These are phyloP conservation scores for Dicyrtoma fusca DNA, from an alignment of 2,888 invertebrate genomes.

Conservation along the genomic window DNA sequence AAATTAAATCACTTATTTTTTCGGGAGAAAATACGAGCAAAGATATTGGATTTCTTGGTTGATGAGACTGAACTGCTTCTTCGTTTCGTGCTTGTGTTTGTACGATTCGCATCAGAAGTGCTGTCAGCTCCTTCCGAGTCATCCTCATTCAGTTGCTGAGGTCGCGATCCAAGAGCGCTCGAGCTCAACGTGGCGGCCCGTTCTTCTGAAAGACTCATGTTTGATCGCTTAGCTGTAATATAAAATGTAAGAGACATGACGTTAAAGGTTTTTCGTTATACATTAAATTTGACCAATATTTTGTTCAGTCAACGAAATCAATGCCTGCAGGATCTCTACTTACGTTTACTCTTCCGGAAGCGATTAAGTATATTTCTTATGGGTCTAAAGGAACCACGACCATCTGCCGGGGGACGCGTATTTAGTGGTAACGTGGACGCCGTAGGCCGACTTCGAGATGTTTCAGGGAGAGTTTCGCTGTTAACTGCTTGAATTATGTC, in stretches of 20 bases:
- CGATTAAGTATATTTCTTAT: slow-evolving; percentile 55
- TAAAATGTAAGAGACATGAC: slow-evolving; percentile 5
- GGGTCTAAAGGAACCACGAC: slow-evolving; percentile 39
- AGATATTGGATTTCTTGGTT: slow-evolving; percentile 29
- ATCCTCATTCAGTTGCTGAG: slow-evolving; percentile 14
- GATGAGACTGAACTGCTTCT: slow-evolving; percentile 9
- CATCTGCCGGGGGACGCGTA: slow-evolving; percentile 18
- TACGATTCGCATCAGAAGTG: neutral
- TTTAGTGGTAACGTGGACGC: slow-evolving; percentile 32
- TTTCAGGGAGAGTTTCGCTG: neutral
- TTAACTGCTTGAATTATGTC: slow-evolving; percentile 33
- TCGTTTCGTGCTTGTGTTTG: slow-evolving; percentile 12
- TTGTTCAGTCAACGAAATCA: too few species aligned
- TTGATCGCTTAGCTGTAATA: slow-evolving; percentile 28
- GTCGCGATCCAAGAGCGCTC: slow-evolving; percentile 7
- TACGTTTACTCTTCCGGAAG: slow-evolving; percentile 51
- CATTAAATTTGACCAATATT: too few species aligned
- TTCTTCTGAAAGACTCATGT: slow-evolving; percentile 30
- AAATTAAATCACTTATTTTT: slow-evolving; percentile 28
- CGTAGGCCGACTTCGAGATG: slow-evolving; percentile 9
- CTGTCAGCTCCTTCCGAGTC: slow-evolving; percentile 4
- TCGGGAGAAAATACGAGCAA: slow-evolving; percentile 30
- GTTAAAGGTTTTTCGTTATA: too few species aligned
- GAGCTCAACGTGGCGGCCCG: neutral
- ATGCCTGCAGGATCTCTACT: neutral